Evolutionary conservation across 2,888 invertebrate species (phyloP).

Genomic region (Eupithecia vulgata): DNA sequence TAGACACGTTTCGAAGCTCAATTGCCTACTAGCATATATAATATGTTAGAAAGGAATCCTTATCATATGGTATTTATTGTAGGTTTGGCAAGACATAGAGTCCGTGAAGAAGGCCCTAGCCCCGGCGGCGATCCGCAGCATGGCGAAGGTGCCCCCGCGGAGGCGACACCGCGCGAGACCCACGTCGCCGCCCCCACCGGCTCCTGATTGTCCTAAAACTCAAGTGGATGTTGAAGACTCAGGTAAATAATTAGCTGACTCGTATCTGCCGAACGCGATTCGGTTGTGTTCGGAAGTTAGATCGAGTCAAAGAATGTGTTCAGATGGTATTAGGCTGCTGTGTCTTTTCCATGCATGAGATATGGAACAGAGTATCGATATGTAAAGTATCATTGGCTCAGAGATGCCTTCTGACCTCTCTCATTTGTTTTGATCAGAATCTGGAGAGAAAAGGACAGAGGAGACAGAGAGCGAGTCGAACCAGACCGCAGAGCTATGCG

Average conservation of each 20-base stretch:
- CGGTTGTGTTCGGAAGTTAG: neutral
- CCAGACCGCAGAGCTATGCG: slow-evolving; percentile 83
- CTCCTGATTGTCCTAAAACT: slow-evolving; percentile 69
- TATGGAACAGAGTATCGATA: neutral
- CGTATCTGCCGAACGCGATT: neutral
- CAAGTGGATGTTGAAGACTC: slow-evolving; percentile 58
- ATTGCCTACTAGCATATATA: neutral
- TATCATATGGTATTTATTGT: slow-evolving; percentile 4
- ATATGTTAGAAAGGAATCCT: neutral
- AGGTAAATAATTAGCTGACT: slow-evolving; percentile 45
- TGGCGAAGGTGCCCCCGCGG: slow-evolving; percentile 74
- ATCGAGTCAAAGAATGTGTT: neutral
- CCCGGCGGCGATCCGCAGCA: slow-evolving; percentile 81
- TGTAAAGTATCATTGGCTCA: neutral
- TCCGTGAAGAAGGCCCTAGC: slow-evolving; percentile 87
- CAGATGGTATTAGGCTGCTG: neutral
- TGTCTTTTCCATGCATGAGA: neutral
- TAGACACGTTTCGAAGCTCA: neutral
- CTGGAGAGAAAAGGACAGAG: slow-evolving; percentile 76
- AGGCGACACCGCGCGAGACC: slow-evolving; percentile 52
- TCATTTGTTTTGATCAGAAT: slow-evolving; percentile 51
- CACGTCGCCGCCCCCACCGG: slow-evolving; percentile 49
- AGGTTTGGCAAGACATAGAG: slow-evolving; percentile 90
- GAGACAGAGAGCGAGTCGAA: slow-evolving; percentile 81
- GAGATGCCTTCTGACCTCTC: neutral